Base-by-base conservation (phyloP, 2,797 vertebrate genomes). In the Gorsachius magnificus region DNA sequence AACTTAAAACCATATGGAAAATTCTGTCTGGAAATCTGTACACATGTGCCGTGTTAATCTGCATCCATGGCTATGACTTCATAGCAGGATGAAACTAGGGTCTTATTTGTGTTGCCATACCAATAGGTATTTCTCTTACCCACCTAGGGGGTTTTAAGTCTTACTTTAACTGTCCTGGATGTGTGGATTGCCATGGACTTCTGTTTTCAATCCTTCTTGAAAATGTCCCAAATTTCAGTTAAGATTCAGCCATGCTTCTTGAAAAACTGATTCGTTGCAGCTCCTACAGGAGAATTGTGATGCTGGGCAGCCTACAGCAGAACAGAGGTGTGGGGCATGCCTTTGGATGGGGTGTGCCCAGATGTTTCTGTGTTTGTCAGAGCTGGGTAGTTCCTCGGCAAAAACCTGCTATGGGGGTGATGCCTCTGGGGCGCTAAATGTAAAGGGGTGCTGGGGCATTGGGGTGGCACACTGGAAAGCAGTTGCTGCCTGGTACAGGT, bases 261-360 rank as follows among this genome's bases (percentile, higher is more conserved):
- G 79, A 48, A 64, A 66, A 78, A 7, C 24, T n/a, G 6, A 4
- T 72, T 82, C 71, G 5, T 38, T 38, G 38, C 38, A 38, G 38
- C 16, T 36, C 18, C 0, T 31, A 36, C 36, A 36, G 29, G n/a
- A 54, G 54, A 29, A 7, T 3, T 31, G 22, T 17, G 33, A 60
- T 71, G 45, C 3, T 31, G 45, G 6, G 17, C 22, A 18, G 38
- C 19, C 18, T 69, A 2, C 43, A 48, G 50, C 28, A 14, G 38
- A 18, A 6, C n/a, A 19, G 35, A 17, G 33, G 3, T 20, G 16
- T 20, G 22, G 33, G 26, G 3, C 28, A 3, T 26, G 48, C 12
- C 7, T 2, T 2, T 21, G 17, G 19, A 2, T 10, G 50, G 74
- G 8, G 1, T 15, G 12, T 53, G 36, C 18, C 18, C 16, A 38